These are phyloP conservation scores for Megastigmus dorsalis DNA, from an alignment of 2,888 invertebrate species.

Conservation along the genomic window DNA sequence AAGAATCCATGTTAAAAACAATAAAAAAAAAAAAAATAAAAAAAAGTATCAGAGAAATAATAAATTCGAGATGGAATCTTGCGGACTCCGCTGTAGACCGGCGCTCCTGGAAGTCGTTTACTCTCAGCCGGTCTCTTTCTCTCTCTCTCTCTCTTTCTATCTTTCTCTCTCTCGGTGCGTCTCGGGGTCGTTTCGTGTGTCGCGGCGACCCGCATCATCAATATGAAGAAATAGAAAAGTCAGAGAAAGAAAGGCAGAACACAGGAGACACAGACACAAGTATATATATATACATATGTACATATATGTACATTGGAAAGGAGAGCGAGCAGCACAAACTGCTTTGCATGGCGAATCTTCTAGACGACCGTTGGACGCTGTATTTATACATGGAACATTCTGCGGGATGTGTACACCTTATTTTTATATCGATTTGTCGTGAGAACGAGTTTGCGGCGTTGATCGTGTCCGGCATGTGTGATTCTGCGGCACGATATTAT, in stretches of 20 bases:
- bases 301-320: no score
- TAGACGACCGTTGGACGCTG: not conserved
- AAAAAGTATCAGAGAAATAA: not conserved
- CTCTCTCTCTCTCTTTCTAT: not conserved
- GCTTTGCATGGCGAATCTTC: conserved; percentile 19
- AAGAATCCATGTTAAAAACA: not conserved
- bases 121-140: no score
- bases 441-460: not conserved
- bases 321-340: not conserved
- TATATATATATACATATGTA: no score
- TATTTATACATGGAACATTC: conserved; percentile 1
- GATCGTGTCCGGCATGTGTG: not conserved
- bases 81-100: conserved; percentile 11
- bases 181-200: conserved; percentile 25
- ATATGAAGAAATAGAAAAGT: conserved; percentile 59
- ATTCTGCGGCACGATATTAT: not conserved
- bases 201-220: conserved; percentile 62
- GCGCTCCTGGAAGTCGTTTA: conserved; percentile 17
- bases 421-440: no score
- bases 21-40: not conserved
- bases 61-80: conserved; percentile 19
- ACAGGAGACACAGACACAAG: not conserved
- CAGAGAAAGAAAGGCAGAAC: conserved; percentile 33
- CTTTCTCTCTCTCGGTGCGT: not conserved
- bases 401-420: no score